These are phyloP conservation scores for Apeltes quadracus DNA, from an alignment of 2,113 vertebrate species.

Conservation along the genomic window DNA sequence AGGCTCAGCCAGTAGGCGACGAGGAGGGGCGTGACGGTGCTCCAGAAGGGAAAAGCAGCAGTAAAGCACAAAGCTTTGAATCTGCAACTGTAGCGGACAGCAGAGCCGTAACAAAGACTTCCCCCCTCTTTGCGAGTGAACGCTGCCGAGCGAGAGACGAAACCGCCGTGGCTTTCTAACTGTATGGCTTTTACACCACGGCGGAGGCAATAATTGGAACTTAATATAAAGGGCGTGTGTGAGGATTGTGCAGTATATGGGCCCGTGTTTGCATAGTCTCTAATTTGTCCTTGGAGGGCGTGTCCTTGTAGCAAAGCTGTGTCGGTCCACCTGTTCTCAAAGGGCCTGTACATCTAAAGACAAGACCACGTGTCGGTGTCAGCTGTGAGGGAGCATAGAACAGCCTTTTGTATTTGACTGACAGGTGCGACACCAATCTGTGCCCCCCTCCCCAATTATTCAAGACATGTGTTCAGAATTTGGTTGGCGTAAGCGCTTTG, in stretches of 20 bases:
- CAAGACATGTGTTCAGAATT: slow-evolving; percentile 40
- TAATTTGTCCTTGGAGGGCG: too few relatives aligned
- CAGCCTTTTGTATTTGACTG: slow-evolving; percentile 64
- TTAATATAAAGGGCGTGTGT: slow-evolving; percentile 19
- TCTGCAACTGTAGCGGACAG: slow-evolving; percentile 63
- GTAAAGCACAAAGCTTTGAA: slow-evolving; percentile 76
- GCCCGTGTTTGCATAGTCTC: too few relatives aligned
- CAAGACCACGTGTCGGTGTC: slow-evolving; percentile 61
- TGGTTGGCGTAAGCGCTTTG: slow-evolving; percentile 46
- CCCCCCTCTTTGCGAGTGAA: slow-evolving; percentile 42
- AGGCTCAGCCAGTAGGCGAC: slow-evolving; percentile 60
- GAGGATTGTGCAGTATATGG: background rate
- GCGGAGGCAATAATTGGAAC: slow-evolving; percentile 2
- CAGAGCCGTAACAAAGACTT: slow-evolving; percentile 70
- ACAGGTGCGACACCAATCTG: slow-evolving; percentile 65
- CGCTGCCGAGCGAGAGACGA: slow-evolving; percentile 26
- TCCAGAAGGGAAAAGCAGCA: slow-evolving; percentile 52
- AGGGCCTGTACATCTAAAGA: slow-evolving; percentile 34
- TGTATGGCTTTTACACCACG: slow-evolving; percentile 6
- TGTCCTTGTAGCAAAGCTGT: slow-evolving; percentile 12
- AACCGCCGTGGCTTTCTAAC: slow-evolving; percentile 23
- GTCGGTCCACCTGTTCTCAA: slow-evolving; percentile 54
- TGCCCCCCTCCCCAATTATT: background rate
- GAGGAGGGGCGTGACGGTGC: slow-evolving; percentile 56
- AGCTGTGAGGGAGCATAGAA: slow-evolving; percentile 59